Evolutionary conservation across 1,140 invertebrate species (phyloP).

Genomic region (Phocides pigmalion): DNA sequence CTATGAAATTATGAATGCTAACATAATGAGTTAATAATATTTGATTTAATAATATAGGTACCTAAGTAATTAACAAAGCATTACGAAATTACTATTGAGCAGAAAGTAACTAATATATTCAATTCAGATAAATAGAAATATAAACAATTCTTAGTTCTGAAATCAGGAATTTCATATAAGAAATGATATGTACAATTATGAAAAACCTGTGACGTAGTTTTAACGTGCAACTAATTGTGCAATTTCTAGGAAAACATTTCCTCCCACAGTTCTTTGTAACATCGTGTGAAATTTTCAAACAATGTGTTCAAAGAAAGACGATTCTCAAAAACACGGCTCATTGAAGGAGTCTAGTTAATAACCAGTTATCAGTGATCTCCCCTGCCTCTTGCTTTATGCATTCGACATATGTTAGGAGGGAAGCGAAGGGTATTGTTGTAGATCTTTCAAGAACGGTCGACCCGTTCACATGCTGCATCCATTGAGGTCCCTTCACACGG

Average conservation of each 20-base stretch:
- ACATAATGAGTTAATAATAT: too few species aligned
- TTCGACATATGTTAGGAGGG: slow-evolving; percentile 20
- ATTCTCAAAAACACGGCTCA: slow-evolving; percentile 68
- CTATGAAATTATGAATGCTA: too few species aligned
- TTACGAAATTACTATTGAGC: too few species aligned
- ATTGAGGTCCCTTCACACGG: slow-evolving; percentile 81
- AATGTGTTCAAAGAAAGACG: slow-evolving; percentile 60
- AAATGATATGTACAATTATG: too few species aligned
- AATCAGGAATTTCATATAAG: too few species aligned
- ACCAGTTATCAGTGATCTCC: slow-evolving; percentile 52
- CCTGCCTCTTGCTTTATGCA: slow-evolving; percentile 35
- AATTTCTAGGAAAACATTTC: slow-evolving; percentile 43
- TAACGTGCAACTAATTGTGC: slow-evolving; percentile 6
- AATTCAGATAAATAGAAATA: too few species aligned
- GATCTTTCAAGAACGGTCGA: slow-evolving; percentile 54
- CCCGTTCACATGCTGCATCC: slow-evolving; percentile 68
- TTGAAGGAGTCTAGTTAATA: slow-evolving; percentile 60
- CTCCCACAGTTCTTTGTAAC: slow-evolving; percentile 59
- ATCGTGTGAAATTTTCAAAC: slow-evolving; percentile 71
- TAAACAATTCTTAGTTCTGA: too few species aligned
- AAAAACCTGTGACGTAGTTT: too few species aligned
- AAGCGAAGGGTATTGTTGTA: slow-evolving; percentile 38
- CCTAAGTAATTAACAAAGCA: too few species aligned
- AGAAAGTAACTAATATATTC: too few species aligned
- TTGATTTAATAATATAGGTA: too few species aligned